These are phyloP conservation scores for Sebastes cheni DNA, from an alignment of 2,797 vertebrate species.

Conservation along the genomic window DNA sequence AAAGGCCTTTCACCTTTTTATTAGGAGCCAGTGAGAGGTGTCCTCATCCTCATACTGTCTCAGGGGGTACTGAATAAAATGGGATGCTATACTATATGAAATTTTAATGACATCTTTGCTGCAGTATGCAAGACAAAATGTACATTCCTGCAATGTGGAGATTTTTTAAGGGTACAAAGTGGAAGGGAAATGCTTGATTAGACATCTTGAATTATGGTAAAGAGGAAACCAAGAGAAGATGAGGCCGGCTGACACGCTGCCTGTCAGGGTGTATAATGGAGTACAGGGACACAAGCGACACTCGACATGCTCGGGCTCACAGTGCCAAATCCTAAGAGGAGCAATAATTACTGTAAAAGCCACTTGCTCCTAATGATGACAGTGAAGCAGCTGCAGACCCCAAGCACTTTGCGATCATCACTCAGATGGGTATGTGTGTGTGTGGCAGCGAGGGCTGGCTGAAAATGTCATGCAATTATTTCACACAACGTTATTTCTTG, in stretches of 20 bases:
- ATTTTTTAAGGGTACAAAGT: neutral
- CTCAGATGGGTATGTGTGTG: slow-evolving; percentile 4
- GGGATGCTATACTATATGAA: neutral
- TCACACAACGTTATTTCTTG: slow-evolving; percentile 3
- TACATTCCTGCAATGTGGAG: neutral
- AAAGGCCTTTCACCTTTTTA: slow-evolving; percentile 3
- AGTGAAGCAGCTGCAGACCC: slow-evolving; percentile 48
- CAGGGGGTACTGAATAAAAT: slow-evolving; percentile 15
- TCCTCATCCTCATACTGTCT: slow-evolving; percentile 5
- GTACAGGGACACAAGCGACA: neutral
- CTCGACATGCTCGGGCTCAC: slow-evolving; percentile 16
- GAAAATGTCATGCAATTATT: slow-evolving; percentile 52
- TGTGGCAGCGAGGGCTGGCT: neutral
- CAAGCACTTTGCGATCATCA: slow-evolving; percentile 32
- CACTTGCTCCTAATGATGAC: slow-evolving; percentile 54
- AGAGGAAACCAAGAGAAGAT: slow-evolving; percentile 24
- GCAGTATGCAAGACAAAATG: slow-evolving; percentile 11
- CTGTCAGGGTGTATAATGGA: slow-evolving; percentile 57
- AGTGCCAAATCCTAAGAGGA: slow-evolving; percentile 49
- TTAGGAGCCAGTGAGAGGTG: slow-evolving; percentile 8
- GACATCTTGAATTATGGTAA: neutral
- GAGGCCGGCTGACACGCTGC: slow-evolving; percentile 7
- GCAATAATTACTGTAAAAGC: slow-evolving; percentile 70
- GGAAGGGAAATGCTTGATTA: neutral
- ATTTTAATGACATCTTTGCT: slow-evolving; percentile 8